phyloP scores from a whole-genome alignment of 2,797 vertebrate species.

The Anisognathus igniventris region DNA sequence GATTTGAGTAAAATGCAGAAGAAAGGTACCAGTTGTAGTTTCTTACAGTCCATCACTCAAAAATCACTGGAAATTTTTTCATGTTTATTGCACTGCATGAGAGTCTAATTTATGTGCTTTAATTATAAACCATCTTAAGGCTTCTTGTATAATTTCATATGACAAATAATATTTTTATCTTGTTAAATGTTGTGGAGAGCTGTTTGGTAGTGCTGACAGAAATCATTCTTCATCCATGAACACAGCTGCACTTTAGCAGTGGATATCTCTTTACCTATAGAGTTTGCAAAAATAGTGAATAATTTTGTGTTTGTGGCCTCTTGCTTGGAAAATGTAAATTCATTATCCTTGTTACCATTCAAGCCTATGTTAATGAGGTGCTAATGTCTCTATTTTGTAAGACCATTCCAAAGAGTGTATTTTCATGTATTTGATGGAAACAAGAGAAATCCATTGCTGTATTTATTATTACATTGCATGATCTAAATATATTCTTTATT shows the following conservation, averaged over 20 bases:
- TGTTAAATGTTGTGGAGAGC: not conserved
- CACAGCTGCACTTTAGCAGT: not conserved
- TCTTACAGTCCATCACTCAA: not conserved
- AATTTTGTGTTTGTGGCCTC: not conserved
- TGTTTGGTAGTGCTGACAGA: not conserved
- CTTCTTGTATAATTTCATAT: not conserved
- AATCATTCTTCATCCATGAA: not conserved
- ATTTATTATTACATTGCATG: not conserved
- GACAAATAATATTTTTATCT: not conserved
- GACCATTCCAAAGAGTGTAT: not conserved
- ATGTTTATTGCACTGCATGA: not conserved
- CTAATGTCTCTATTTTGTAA: not conserved
- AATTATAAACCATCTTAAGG: not conserved
- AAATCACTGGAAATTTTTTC: not conserved
- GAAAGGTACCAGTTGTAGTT: not conserved
- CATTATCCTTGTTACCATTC: not conserved
- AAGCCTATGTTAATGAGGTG: constrained; percentile 1
- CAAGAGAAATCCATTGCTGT: not conserved
- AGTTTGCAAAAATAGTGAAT: not conserved
- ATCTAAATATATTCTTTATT: not conserved
- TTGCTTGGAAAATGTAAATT: constrained; percentile 19
- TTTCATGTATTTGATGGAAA: not conserved
- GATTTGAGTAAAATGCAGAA: not conserved
- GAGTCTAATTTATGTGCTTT: not conserved
- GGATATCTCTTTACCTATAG: not conserved